Conservation (phyloP, 2,113 vertebrate species). For the Spizaetus ornatus region DNA sequence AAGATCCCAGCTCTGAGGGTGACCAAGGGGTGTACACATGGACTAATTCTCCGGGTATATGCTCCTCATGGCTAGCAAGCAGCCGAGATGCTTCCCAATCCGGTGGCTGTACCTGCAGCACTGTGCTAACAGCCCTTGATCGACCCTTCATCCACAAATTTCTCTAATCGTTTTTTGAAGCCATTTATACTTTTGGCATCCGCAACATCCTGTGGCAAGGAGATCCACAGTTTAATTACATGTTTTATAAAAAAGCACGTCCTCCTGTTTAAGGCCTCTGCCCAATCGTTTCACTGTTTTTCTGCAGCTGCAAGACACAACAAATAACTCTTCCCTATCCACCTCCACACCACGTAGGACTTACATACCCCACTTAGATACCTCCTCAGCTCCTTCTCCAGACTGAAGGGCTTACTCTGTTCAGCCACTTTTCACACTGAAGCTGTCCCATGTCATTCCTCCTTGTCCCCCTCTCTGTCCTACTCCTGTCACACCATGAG, state of each 20-base stretch:
- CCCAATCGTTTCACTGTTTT: background rate
- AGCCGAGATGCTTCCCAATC: background rate
- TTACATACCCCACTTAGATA: background rate
- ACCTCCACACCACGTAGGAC: background rate
- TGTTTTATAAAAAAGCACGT: background rate
- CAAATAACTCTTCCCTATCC: background rate
- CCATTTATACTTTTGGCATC: background rate
- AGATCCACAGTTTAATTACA: background rate
- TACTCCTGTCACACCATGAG: background rate
- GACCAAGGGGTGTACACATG: no score
- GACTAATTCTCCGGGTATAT: fast-evolving
- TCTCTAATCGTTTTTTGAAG: background rate
- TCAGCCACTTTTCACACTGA: background rate
- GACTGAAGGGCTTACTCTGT: background rate
- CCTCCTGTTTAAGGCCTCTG: background rate
- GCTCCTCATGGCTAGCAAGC: background rate
- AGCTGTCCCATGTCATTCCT: background rate
- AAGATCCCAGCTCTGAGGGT: background rate
- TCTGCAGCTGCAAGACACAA: background rate
- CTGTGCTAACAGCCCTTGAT: background rate
- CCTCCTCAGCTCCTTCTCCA: background rate
- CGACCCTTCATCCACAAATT: background rate
- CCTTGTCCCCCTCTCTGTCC: background rate
- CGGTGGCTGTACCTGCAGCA: background rate
- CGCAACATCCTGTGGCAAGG: background rate